Base-by-base conservation (phyloP, 2,888 invertebrate genomes). In the Acrocyrtus sp. region DNA sequence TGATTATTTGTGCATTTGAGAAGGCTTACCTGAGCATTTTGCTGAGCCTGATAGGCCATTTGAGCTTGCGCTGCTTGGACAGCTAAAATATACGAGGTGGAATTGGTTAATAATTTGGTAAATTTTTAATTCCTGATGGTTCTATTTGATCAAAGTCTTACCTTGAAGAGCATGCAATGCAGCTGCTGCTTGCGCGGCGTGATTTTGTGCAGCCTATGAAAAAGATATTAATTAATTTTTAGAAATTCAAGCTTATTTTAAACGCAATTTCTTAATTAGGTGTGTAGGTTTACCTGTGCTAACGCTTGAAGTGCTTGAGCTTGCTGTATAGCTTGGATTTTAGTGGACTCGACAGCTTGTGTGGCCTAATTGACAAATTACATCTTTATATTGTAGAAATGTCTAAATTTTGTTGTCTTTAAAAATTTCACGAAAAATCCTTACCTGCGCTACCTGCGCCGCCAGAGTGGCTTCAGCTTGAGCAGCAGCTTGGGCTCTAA, bases 11-110 rank as follows among this genome's bases (percentile, higher is more conserved):
- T n/a, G n/a, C 5, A 21, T 50, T 4, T 50, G 22, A 39, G 12
- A 6, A 15, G 39, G 8, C 15, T 29, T 61, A 61, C 61, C 41
- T 75, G 78, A 54, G 81, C 81, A 51, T 81, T 81, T 47, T 80
- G 80, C 61, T 81, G 80, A 50, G 81, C 81, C 65, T 81, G 81
- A 29, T 80, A 80, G 6, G 79, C 81, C 80, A 81, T 81, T 67
- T 81, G 81, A 10, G 78, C 76, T 47, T 81, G 81, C 8, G 76
- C 77, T 3, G 77, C 77, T 61, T 78, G 76, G 1, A 74, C 75
- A 29, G 67, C 67, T 66, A 27, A 34, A 41, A 34, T n/a, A n/a
- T n/a, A n/a, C n/a, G n/a, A n/a, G n/a, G n/a, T n/a, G n/a, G n/a
- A n/a, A n/a, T n/a, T n/a, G n/a, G n/a, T n/a, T n/a, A n/a, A n/a